Evolutionary conservation across 2,797 vertebrate species (phyloP).

Genomic region (Gadopsis bispinosus): DNA sequence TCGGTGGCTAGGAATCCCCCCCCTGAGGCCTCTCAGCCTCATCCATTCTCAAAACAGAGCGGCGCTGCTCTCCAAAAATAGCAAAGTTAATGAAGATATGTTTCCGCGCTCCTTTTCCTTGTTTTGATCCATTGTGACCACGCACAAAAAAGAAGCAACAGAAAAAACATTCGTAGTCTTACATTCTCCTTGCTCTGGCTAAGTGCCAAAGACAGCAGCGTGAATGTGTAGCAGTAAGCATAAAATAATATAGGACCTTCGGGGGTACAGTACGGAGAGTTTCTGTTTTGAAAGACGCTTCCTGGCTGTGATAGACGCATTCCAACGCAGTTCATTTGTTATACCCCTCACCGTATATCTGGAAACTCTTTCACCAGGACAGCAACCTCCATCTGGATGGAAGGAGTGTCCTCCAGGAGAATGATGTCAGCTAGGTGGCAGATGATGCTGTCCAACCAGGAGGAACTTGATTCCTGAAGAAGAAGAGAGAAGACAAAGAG

Average conservation of each 20-base stretch:
- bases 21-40: slow-evolving; percentile 55
- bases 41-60: slow-evolving; percentile 76
- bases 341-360: slow-evolving; percentile 88
- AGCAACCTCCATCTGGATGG: slow-evolving; percentile 96
- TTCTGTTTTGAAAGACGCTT: slow-evolving; percentile 66
- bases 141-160: slow-evolving; percentile 44
- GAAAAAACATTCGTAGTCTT: slow-evolving; percentile 47
- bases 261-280: slow-evolving; percentile 41
- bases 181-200: slow-evolving; percentile 56
- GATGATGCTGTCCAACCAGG: slow-evolving; percentile 90
- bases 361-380: slow-evolving; percentile 93
- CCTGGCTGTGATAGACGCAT: slow-evolving; percentile 45
- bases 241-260: slow-evolving; percentile 63
- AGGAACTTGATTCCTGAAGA: slow-evolving; percentile 87
- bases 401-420: slow-evolving; percentile 91
- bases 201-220: slow-evolving; percentile 66
- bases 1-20: slow-evolving; percentile 28
- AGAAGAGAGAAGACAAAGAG: slow-evolving; percentile 5
- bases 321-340: slow-evolving; percentile 22
- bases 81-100: slow-evolving; percentile 75
- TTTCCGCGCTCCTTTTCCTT: slow-evolving; percentile 77
- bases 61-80: slow-evolving; percentile 73
- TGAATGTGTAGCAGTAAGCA: slow-evolving; percentile 69
- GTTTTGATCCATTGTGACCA: slow-evolving; percentile 81
- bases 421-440: slow-evolving; percentile 91